Base-by-base conservation (phyloP, 2,888 invertebrate species). In the Drosophila lutescens region DNA sequence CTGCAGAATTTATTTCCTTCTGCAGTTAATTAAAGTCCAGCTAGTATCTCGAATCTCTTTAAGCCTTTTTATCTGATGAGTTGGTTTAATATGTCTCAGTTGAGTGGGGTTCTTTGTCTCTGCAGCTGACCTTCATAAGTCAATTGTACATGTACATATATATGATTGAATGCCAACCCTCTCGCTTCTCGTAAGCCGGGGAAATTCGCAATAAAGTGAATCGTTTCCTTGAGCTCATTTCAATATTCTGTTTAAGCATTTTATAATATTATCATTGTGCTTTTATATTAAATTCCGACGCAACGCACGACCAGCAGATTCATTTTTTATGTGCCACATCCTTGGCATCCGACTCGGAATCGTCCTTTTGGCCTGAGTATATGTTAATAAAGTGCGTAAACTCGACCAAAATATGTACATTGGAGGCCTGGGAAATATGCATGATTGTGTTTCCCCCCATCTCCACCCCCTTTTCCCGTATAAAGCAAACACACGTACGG, bases 231-330 rank as follows among this genome's bases (percentile, higher is more conserved):
- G 44, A 32, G 58, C 51, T 51, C 70, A 68, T 68, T 66, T 66
- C 54, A 66, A 67, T 66, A 66, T 66, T 66, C 67, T 67, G 66
- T 47, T 68, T 69, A 70, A 69, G 70, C 70, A 68, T 68, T 68
- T 58, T 58, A 70, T 68, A 68, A 68, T 68, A 69, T 58, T 57
- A 70, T 68, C 70, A 69, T 69, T 69, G 58, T 40, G 50, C 58
- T 34, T 68, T 68, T 68, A 51, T 69, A 70, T 68, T 69, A 69
- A 58, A 66, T 66, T 68, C 68, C 54, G 26, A 13, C 20, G 47
- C 38, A 59, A 13, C 47, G 30, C 32, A 55, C 32, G 40, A 38
- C 36, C 56, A 23, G 46, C 68, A 69, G 70, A 66, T 66, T 66
- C 54, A 68, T 68, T 55, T 66, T 66, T 55, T 66, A 68, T 68